These are phyloP conservation scores for Acleris cristana DNA, from an alignment of 2,888 invertebrate genomes.

Conservation along the genomic window DNA sequence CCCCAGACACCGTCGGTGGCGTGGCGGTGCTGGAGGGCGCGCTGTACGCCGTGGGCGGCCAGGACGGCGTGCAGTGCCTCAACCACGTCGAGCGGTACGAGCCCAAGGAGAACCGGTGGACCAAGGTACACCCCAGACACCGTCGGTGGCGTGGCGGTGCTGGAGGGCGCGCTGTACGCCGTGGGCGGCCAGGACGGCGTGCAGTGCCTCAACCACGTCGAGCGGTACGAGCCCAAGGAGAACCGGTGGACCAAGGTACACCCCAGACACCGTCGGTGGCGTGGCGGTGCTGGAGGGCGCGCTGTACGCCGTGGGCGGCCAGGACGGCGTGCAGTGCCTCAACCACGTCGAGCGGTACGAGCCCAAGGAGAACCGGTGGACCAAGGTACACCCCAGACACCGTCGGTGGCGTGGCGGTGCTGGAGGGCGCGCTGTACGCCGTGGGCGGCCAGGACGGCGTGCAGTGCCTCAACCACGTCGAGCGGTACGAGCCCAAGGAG, in stretches of 20 bases:
- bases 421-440: constrained; percentile 96
- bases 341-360: constrained; percentile 99
- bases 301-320: constrained; percentile 97
- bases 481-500: constrained; percentile 98
- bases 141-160: constrained; percentile 97
- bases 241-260: constrained; percentile 96
- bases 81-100: constrained; percentile 99
- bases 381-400: too few species aligned
- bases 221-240: constrained; percentile 98
- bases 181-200: constrained; percentile 99
- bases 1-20: constrained; percentile 97
- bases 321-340: constrained; percentile 97
- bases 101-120: constrained; percentile 99
- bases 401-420: constrained; percentile 97
- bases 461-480: constrained; percentile 98
- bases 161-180: constrained; percentile 96
- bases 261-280: constrained; percentile 97
- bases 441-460: constrained; percentile 99
- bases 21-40: constrained; percentile 98
- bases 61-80: constrained; percentile 97
- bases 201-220: constrained; percentile 98
- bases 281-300: constrained; percentile 98
- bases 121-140: too few species aligned
- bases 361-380: constrained; percentile 99
- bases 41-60: constrained; percentile 97